Base-by-base conservation (phyloP, 2,797 vertebrate genomes). In the Takifugu ocellatus region DNA sequence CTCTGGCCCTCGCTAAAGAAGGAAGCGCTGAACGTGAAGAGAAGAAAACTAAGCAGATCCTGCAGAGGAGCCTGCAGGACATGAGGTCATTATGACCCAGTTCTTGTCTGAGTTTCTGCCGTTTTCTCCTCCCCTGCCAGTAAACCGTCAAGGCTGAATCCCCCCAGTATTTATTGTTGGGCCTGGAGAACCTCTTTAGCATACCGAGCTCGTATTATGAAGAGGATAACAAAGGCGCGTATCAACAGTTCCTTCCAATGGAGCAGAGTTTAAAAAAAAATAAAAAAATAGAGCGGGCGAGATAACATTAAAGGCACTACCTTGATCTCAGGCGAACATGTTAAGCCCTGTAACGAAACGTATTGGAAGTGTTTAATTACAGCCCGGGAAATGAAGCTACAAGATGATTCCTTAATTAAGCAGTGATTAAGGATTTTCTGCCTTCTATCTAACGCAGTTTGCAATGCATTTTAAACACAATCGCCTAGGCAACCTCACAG, bases 341-440 rank as follows among this genome's bases (percentile, higher is more conserved):
- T 87, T 93, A 92, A 93, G 91, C 92, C 88, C 92, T 92, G 91
- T 90, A 92, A 93, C 91, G 82, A 92, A 92, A 92, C 86, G 78
- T 89, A 90, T 91, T 91, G 90, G 89, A 90, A 92, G 86, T 91
- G 90, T 91, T 92, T 93, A 93, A 93, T 93, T 93, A 92, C 88
- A 84, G 90, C 90, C 85, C 79, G 85, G 90, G 91, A 93, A 93
- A 92, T 88, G 89, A 91, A 92, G 91, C 91, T 92, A 93, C 91
- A 92, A 92, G 90, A 93, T 92, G 91, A 92, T 92, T 92, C 89
- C 91, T 92, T 93, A 93, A 93, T 93, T 93, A 92, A 92, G 90
- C 81, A 88, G 90, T 89, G 92, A 93, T 93, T 93, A 93, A 92
- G 90, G 91, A 91, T 93, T 92, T 92, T 90, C 90, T 91, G 91